phyloP scores from a whole-genome alignment of 2,797 vertebrate genomes.

The Carduelis carduelis region DNA sequence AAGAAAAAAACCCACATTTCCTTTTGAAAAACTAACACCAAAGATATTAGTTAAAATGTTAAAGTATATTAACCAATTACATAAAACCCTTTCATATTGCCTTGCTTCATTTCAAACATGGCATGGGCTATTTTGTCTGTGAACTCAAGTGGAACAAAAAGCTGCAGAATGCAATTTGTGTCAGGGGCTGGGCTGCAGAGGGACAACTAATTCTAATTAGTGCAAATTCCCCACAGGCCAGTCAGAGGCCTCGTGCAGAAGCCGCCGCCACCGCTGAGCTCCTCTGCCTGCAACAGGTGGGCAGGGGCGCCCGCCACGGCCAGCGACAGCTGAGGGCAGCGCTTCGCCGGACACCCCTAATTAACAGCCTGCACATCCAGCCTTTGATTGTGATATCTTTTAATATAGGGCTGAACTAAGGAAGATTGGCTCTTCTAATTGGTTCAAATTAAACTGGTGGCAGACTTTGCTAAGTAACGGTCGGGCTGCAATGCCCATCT shows the following conservation, averaged over 20 bases:
- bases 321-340: constrained; percentile 75
- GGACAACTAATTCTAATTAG: constrained; percentile 89
- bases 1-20: constrained; percentile 65
- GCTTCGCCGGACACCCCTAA: constrained; percentile 76
- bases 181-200: constrained; percentile 81
- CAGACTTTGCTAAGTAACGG: constrained; percentile 60
- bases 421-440: constrained; percentile 75
- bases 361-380: constrained; percentile 68
- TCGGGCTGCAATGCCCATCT: constrained; percentile 3
- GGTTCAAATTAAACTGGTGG: constrained; percentile 70
- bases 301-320: constrained; percentile 69
- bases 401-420: constrained; percentile 70
- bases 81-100: constrained; percentile 81
- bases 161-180: constrained; percentile 86
- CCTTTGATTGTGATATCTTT: constrained; percentile 74
- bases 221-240: constrained; percentile 80
- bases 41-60: constrained; percentile 80
- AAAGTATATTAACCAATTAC: constrained; percentile 81
- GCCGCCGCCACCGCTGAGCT: constrained; percentile 62
- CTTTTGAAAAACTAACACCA: constrained; percentile 62
- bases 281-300: constrained; percentile 79
- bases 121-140: constrained; percentile 83
- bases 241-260: constrained; percentile 69
- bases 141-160: constrained; percentile 86
- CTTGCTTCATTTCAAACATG: constrained; percentile 82